Evolutionary conservation across 2,113 vertebrate species (phyloP).

Genomic region (Podarcis raffonei): DNA sequence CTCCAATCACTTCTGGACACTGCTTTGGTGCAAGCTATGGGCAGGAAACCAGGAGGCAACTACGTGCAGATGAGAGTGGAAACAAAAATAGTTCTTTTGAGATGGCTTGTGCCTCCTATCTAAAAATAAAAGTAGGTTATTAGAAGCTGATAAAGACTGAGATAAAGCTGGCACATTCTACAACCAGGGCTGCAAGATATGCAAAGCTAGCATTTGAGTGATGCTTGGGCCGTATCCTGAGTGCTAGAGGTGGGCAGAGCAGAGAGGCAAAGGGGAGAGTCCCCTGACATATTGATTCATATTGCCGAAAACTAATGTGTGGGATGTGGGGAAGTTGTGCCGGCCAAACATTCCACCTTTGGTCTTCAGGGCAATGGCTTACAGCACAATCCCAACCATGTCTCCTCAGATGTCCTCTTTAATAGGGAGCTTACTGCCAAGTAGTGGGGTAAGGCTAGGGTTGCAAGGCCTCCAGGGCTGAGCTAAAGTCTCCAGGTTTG

Average conservation of each 20-base stretch:
- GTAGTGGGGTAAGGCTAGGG: no score
- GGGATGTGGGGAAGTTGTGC: no score
- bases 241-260: background rate
- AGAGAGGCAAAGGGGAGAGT: background rate
- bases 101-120: constrained; percentile 68
- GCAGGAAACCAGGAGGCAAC: constrained; percentile 73
- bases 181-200: background rate
- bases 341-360: no score
- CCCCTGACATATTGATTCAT: no score
- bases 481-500: no score
- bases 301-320: no score
- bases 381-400: no score
- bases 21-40: constrained; percentile 34
- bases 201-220: background rate
- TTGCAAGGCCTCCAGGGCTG: no score
- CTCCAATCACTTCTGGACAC: background rate
- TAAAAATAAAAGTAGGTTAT: constrained; percentile 73
- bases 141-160: constrained; percentile 59
- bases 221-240: background rate
- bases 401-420: no score
- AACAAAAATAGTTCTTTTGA: constrained; percentile 59
- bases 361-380: no score
- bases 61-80: constrained; percentile 72
- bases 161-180: constrained; percentile 37
- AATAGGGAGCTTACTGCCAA: no score